Conservation (phyloP, 2,113 vertebrate genomes). For the Puntigrus tetrazona region DNA sequence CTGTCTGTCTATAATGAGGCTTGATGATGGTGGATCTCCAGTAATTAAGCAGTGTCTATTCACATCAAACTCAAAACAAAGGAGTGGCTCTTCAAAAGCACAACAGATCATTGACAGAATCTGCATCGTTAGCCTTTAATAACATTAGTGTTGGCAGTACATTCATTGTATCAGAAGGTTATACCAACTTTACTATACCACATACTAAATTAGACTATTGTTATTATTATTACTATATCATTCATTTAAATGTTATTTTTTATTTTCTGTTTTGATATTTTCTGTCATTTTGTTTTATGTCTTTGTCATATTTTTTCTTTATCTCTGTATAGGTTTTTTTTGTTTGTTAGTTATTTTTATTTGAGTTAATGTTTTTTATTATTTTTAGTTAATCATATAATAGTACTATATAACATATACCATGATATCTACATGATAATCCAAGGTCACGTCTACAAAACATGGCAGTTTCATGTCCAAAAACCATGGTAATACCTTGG, state of each 20-base stretch:
- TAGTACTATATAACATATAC: neutral
- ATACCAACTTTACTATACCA: neutral
- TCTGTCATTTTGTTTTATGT: neutral
- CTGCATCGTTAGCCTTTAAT: neutral
- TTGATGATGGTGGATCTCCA: constrained; percentile 8
- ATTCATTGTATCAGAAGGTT: neutral
- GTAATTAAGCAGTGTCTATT: constrained; percentile 18
- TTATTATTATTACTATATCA: neutral
- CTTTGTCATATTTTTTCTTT: neutral
- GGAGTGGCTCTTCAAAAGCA: neutral
- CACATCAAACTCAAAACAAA: constrained; percentile 30
- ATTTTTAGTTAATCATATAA: neutral
- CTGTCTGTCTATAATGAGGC: constrained; percentile 29
- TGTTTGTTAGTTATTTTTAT: neutral
- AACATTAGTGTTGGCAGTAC: neutral
- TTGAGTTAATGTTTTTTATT: neutral
- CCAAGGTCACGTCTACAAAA: neutral
- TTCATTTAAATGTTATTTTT: neutral
- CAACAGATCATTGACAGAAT: constrained; percentile 18
- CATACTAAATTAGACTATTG: no score
- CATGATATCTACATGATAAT: neutral
- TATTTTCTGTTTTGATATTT: neutral
- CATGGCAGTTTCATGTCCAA: neutral
- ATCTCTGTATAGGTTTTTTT: neutral
- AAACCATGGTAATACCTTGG: neutral